phyloP scores from a whole-genome alignment of 2,888 invertebrate genomes.

The Acrobasis repandana region DNA sequence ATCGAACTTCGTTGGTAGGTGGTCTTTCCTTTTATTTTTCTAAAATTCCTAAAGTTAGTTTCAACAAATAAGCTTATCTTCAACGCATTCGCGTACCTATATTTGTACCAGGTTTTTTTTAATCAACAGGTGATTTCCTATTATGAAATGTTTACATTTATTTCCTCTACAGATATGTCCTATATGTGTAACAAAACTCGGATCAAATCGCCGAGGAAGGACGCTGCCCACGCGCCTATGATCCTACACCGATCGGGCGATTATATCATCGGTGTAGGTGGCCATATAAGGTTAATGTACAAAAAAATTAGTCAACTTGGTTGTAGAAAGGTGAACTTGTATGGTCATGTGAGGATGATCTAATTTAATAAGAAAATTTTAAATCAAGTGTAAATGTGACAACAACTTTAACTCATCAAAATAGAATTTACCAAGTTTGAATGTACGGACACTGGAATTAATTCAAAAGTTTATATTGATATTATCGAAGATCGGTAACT shows the following conservation, averaged over 20 bases:
- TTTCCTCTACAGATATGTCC: conserved; percentile 28
- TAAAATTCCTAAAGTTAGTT: too few relatives aligned
- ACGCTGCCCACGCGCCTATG: conserved; percentile 67
- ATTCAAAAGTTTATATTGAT: too few relatives aligned
- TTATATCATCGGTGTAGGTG: conserved; percentile 81
- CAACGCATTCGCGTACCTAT: too few relatives aligned
- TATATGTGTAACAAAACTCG: conserved; percentile 52
- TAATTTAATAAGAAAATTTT: background rate
- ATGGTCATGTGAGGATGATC: background rate
- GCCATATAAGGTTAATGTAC: conserved; percentile 81
- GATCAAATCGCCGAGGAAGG: conserved; percentile 63
- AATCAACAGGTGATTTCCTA: background rate
- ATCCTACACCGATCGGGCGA: conserved; percentile 54
- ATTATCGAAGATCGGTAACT: too few relatives aligned
- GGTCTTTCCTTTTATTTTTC: too few relatives aligned
- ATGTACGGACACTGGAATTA: too few relatives aligned
- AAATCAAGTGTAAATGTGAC: background rate
- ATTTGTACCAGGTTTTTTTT: too few relatives aligned
- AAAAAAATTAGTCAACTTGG: conserved; percentile 44
- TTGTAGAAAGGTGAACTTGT: background rate
- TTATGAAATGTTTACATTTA: background rate
- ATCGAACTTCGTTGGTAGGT: too few relatives aligned
- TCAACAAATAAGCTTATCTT: too few relatives aligned
- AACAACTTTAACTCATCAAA: too few relatives aligned
- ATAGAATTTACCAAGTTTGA: too few relatives aligned